These are phyloP conservation scores for Achatina immaculata DNA, from an alignment of 1,140 invertebrate species.

Conservation along the genomic window DNA sequence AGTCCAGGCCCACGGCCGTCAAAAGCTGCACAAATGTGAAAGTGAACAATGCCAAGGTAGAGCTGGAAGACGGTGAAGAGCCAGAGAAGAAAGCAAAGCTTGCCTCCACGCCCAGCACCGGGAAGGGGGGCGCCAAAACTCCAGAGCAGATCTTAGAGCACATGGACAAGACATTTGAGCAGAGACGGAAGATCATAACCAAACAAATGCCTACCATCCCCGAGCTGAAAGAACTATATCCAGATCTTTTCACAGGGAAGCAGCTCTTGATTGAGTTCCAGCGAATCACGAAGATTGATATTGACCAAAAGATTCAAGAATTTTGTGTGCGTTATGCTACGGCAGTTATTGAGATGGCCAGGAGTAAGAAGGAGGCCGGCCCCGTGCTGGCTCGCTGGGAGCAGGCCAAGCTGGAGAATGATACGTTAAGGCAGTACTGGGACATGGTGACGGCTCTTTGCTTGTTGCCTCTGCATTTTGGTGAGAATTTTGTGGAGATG, in stretches of 20 bases:
- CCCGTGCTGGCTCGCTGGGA: conserved; percentile 60
- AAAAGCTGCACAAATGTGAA: background rate
- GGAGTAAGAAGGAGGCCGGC: conserved; percentile 53
- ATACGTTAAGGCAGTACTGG: conserved; percentile 64
- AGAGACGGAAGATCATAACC: conserved; percentile 61
- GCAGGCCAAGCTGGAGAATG: conserved; percentile 60
- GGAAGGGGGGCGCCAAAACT: conserved; percentile 43
- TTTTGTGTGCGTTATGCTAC: conserved; percentile 64
- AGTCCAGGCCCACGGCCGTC: background rate
- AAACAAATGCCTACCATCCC: conserved; percentile 62
- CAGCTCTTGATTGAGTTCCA: conserved; percentile 65
- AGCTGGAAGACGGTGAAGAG: conserved; percentile 29
- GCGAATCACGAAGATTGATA: conserved; percentile 62
- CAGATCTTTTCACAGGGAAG: conserved; percentile 59
- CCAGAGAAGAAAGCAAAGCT: conserved; percentile 26
- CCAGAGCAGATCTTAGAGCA: conserved; percentile 61
- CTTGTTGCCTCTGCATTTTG: conserved; percentile 60
- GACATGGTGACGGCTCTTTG: conserved; percentile 67
- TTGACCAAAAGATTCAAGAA: conserved; percentile 65
- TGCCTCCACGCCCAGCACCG: background rate
- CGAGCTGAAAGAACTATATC: conserved; percentile 60
- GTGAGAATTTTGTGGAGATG: conserved; percentile 66
- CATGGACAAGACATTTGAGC: conserved; percentile 65
- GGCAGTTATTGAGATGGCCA: conserved; percentile 57
- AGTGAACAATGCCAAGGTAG: background rate